A percentile compares a stretch with the other conserved stretches of the same genome.
phyloP scores from a whole-genome alignment of 2,113 vertebrate species.

The Callocephalon fimbriatum region DNA sequence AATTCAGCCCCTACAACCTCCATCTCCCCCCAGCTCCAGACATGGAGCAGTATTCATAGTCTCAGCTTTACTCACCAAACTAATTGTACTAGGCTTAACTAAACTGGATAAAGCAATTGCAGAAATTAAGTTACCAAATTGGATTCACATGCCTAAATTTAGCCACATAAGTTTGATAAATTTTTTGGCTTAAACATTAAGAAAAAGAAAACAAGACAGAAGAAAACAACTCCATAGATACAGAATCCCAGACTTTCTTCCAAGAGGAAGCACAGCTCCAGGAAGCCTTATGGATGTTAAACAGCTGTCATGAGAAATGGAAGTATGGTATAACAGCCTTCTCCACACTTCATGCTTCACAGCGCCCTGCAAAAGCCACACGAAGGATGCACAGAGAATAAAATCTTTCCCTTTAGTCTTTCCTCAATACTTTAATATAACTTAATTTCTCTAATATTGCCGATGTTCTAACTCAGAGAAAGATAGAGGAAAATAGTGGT shows the following conservation, averaged over 20 bases:
- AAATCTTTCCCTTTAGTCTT: neutral
- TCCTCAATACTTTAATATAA: neutral
- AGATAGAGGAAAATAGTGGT: neutral
- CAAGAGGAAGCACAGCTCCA: neutral
- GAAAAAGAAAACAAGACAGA: neutral
- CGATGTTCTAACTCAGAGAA: neutral
- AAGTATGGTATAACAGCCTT: neutral
- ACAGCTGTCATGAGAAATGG: neutral
- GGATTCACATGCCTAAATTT: neutral
- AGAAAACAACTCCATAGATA: neutral
- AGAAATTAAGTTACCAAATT: neutral
- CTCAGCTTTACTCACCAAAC: neutral
- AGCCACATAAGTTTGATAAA: neutral
- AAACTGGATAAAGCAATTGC: neutral
- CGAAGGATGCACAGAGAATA: neutral
- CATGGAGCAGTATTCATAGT: neutral
- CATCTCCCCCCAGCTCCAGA: neutral
- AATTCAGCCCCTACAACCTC: neutral
- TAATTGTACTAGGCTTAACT: neutral
- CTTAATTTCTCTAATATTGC: neutral
- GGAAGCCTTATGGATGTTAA: neutral
- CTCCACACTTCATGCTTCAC: neutral
- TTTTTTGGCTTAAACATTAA: neutral
- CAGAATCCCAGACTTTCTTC: neutral
- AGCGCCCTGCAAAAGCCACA: neutral